These are phyloP conservation scores for Fundulus diaphanus DNA, from an alignment of 2,797 vertebrate genomes.

Conservation along the genomic window DNA sequence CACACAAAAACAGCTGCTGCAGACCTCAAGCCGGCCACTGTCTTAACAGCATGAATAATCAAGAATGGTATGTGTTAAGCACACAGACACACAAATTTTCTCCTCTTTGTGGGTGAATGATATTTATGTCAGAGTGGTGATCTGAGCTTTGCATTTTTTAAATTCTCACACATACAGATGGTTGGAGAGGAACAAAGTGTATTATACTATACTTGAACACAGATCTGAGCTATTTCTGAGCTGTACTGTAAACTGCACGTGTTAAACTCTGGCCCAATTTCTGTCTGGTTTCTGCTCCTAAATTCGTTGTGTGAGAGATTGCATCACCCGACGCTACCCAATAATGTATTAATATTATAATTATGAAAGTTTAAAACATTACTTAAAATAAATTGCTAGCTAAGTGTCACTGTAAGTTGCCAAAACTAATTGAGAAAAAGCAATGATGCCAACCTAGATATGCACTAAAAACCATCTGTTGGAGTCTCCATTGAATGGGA, in stretches of 20 bases:
- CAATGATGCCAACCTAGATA: too few relatives aligned
- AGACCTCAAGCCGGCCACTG: slow-evolving; percentile 38
- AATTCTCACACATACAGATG: slow-evolving; percentile 7
- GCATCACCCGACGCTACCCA: too few relatives aligned
- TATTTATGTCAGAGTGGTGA: neutral
- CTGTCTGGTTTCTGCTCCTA: too few relatives aligned
- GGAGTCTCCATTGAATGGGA: neutral
- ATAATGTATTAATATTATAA: too few relatives aligned
- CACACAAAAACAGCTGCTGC: slow-evolving; percentile 53
- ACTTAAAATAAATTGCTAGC: too few relatives aligned
- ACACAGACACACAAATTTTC: slow-evolving; percentile 2
- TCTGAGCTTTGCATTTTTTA: slow-evolving; percentile 24
- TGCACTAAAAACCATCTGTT: slow-evolving; percentile 20
- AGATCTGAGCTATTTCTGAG: neutral
- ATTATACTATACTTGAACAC: neutral
- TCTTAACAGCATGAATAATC: slow-evolving; percentile 63
- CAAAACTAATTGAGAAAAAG: neutral
- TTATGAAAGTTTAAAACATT: too few relatives aligned
- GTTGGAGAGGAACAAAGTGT: neutral
- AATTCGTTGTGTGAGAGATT: too few relatives aligned
- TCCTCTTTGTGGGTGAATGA: slow-evolving; percentile 7
- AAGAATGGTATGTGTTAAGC: slow-evolving; percentile 44
- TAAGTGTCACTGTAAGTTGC: too few relatives aligned
- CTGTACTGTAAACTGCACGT: neutral
- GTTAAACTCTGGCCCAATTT: too few relatives aligned